Base-by-base conservation (phyloP, 1,140 invertebrate genomes). In the Rhynchophorus ferrugineus region DNA sequence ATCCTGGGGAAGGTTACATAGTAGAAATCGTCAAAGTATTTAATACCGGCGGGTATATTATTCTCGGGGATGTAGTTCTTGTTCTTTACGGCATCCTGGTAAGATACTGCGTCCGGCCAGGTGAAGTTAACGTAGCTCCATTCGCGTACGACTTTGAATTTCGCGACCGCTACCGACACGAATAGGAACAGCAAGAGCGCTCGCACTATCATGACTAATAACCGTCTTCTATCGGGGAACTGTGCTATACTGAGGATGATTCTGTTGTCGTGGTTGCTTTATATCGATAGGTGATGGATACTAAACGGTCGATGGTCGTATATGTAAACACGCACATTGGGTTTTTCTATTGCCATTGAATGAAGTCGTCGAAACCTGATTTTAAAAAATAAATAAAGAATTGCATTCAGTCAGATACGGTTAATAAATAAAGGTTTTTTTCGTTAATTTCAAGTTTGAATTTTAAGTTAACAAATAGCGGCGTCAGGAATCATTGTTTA, bases 1-100 rank as follows among this genome's bases (percentile, higher is more conserved):
- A 79, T 80, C 44, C 83, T 71, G 8, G 83, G 82, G 35, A 84
- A 46, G 2, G 80, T 78, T 36, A 85, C 42, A 58, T 78, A 84
- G 60, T 82, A 75, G 42, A 73, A 74, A 47, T 75, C 73, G n/a
- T 75, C 73, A 73, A 76, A 81, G 43, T 77, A 73, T 62, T 79
- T 82, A 38, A 83, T 74, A 11, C 80, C 80, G 18, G 77, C 72
- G 19, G 83, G 73, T 29, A 80, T 63, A 38, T 78, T 78, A 64
- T 83, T 82, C 58, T 77, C 71, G 1, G 78, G 74, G 29, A 81
- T 70, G 60, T 80, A 85, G 18, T 66, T 61, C 22, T 71, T 70
- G 20, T 69, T 68, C 37, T 70, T 64, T 11, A 75, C 54, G 21
- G 75, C 77, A 0, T 41, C 36, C 29, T 52, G 22, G 13, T 62